Conservation (phyloP, 2,113 vertebrate species). For the Microcebus griseorufus region DNA sequence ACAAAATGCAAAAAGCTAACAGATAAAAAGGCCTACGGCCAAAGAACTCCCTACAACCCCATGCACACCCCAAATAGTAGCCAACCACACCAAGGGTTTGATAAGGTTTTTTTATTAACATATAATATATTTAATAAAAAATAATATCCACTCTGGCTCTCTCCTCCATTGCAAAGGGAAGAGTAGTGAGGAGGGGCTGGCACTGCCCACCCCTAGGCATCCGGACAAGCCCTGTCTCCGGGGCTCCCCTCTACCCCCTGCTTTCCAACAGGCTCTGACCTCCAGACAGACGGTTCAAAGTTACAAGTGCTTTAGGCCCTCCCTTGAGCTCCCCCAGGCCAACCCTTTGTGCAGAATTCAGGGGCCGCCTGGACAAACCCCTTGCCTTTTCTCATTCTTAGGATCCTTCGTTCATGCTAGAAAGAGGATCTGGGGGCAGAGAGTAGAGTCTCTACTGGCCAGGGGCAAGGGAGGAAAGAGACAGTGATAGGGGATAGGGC, state of each 20-base stretch:
- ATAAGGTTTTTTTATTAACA: slow-evolving; percentile 82
- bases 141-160: slow-evolving; percentile 84
- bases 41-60: not conserved
- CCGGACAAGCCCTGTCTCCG: slow-evolving; percentile 45
- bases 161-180: slow-evolving; percentile 69
- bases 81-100: not conserved
- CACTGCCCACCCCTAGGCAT: slow-evolving; percentile 52
- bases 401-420: slow-evolving; percentile 58
- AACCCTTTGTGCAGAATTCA: not conserved
- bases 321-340: slow-evolving; percentile 30
- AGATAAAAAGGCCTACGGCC: not conserved
- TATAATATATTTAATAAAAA: slow-evolving; percentile 87
- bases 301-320: slow-evolving; percentile 80
- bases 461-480: slow-evolving; percentile 49
- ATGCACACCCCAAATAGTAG: not conserved
- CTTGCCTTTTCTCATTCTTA: slow-evolving; percentile 53
- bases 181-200: slow-evolving; percentile 64
- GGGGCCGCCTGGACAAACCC: slow-evolving; percentile 41
- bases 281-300: slow-evolving; percentile 76
- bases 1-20: not conserved
- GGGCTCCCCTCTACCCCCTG: slow-evolving; percentile 49
- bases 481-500: slow-evolving; percentile 21
- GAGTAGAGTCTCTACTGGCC: slow-evolving; percentile 69
- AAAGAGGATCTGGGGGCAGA: slow-evolving; percentile 71
- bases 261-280: slow-evolving; percentile 74